Conservation (phyloP, 2,113 vertebrate genomes). For the Pachycephala philippinensis region DNA sequence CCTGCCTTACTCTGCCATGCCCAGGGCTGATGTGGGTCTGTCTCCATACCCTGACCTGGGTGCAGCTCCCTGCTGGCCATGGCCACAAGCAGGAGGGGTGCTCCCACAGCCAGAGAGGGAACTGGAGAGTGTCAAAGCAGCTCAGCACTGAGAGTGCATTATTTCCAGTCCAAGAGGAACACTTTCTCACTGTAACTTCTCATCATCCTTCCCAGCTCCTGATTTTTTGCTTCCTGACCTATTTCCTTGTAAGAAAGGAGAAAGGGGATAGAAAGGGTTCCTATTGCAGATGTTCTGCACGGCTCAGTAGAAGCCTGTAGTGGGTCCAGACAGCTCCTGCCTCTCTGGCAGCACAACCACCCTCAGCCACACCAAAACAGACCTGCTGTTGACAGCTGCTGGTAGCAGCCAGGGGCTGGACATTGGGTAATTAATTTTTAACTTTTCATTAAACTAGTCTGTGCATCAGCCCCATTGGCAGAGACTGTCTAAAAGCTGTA, state of each 20-base stretch:
- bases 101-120: background rate
- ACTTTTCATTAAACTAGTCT: background rate
- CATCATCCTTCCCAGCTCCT: background rate
- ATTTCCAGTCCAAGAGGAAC: background rate
- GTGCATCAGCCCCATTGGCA: background rate
- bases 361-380: background rate
- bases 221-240: background rate
- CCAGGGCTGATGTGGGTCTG: accelerated
- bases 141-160: background rate
- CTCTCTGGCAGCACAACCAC: background rate
- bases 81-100: background rate
- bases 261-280: background rate
- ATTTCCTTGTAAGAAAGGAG: background rate
- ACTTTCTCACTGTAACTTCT: background rate
- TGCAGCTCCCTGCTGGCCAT: background rate
- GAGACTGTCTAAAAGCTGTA: background rate
- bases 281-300: accelerated
- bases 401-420: background rate
- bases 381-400: background rate
- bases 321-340: background rate
- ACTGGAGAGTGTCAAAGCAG: background rate
- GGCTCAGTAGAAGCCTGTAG: background rate
- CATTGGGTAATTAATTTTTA: background rate
- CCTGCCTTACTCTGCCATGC: background rate
- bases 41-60: accelerated